These are phyloP conservation scores for Calliphora vicina DNA, from an alignment of 1,140 invertebrate species.

Conservation along the genomic window DNA sequence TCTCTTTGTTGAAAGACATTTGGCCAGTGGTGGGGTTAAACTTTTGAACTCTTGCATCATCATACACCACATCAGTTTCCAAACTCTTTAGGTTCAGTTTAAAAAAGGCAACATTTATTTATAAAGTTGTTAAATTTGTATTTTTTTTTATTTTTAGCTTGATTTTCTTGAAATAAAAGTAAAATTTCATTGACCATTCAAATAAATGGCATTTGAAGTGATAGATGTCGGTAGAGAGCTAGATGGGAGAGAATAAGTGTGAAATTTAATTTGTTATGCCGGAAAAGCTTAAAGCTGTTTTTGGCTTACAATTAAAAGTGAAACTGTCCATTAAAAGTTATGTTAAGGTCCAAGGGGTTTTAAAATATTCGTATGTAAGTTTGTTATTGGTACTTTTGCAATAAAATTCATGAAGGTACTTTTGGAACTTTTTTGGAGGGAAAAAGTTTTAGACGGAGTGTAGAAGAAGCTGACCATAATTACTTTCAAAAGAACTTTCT, in stretches of 20 bases:
- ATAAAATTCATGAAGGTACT: too few species aligned
- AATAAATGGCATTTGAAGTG: background rate
- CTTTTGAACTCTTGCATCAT: conserved; percentile 39
- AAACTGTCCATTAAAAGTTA: background rate
- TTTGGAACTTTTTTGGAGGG: too few species aligned
- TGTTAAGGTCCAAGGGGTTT: too few species aligned
- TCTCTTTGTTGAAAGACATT: background rate
- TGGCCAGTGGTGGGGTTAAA: background rate
- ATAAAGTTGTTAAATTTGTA: background rate
- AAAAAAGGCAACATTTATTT: background rate
- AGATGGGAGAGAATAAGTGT: background rate
- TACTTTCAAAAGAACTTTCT: too few species aligned
- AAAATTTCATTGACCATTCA: background rate
- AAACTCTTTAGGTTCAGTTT: too few species aligned
- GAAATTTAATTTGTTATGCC: background rate
- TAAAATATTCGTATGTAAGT: too few species aligned
- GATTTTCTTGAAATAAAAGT: background rate
- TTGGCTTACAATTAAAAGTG: background rate
- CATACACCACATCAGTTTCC: background rate
- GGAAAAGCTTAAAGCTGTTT: background rate
- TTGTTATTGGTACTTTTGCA: too few species aligned
- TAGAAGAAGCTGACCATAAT: too few species aligned
- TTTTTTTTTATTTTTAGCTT: background rate
- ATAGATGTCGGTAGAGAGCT: background rate
- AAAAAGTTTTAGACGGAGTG: too few species aligned